Evolutionary conservation across 2,113 vertebrate genomes (phyloP).

Genomic region (Campylomormyrus tamandua): DNA sequence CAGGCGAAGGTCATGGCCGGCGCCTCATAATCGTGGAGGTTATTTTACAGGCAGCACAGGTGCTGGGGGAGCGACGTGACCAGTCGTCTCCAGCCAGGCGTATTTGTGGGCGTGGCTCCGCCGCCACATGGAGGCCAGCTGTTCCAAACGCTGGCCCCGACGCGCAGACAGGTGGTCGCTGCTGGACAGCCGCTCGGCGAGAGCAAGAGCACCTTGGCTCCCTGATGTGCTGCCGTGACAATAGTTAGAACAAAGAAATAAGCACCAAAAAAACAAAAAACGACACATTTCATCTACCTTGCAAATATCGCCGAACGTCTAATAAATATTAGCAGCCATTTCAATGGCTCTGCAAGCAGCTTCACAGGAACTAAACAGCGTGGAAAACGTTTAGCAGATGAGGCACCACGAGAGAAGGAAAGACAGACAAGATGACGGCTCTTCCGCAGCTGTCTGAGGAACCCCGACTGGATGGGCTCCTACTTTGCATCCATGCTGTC

Average conservation of each 20-base stretch:
- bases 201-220: not conserved
- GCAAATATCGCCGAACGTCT: not conserved
- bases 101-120: not conserved
- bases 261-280: not conserved
- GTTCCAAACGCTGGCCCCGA: not conserved
- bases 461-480: conserved; percentile 16
- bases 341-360: not conserved
- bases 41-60: not conserved
- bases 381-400: not conserved
- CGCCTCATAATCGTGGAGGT: not conserved
- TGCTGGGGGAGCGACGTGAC: not conserved
- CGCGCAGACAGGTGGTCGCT: not conserved
- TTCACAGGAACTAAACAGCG: not conserved
- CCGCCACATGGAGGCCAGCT: not conserved
- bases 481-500: conserved; percentile 25
- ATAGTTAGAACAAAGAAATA: not conserved
- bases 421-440: conserved; percentile 9
- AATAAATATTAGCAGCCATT: not conserved
- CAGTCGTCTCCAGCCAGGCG: not conserved
- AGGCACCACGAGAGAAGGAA: not conserved
- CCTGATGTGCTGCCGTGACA: not conserved
- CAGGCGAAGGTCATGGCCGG: not conserved
- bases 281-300: not conserved
- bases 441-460: conserved; percentile 22
- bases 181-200: not conserved